Evolutionary conservation across 2,797 vertebrate genomes (phyloP).

Genomic region (Merluccius polli): DNA sequence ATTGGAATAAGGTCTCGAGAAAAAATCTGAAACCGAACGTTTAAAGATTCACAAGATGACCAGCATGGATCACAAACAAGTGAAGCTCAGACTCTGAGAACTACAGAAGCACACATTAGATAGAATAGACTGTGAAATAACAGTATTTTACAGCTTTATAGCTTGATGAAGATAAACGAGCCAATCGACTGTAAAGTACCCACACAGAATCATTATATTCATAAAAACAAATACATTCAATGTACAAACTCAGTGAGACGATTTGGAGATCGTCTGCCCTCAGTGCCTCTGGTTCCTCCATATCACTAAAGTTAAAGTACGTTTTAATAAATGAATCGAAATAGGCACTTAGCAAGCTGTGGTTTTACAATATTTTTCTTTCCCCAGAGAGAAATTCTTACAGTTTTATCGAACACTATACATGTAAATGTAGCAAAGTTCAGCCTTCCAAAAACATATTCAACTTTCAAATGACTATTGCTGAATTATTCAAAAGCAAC

Average conservation of each 20-base stretch:
- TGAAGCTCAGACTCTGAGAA: not conserved
- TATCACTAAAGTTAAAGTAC: not conserved
- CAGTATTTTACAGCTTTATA: not conserved
- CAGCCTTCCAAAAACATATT: not conserved
- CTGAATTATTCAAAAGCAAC: constrained; percentile 1
- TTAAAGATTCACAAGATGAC: not conserved
- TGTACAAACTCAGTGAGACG: not conserved
- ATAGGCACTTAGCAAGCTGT: not conserved
- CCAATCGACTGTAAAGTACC: not conserved
- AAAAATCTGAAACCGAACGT: constrained; percentile 1
- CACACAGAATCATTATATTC: not conserved
- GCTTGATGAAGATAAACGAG: not conserved
- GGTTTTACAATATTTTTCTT: not conserved
- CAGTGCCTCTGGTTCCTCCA: not conserved
- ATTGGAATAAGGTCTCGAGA: constrained; percentile 1
- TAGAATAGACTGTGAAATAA: too few species aligned
- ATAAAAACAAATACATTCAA: not conserved
- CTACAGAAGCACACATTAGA: too few species aligned
- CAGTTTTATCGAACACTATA: too few species aligned
- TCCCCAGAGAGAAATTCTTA: too few species aligned
- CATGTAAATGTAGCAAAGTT: not conserved
- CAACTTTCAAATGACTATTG: not conserved
- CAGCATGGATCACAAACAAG: not conserved
- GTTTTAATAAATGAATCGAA: not conserved
- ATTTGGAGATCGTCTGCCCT: not conserved